A percentile compares a stretch with the other conserved stretches of the same genome.
Evolutionary conservation across 2,113 vertebrate genomes (phyloP).

Genomic region (Pelusios castaneus): DNA sequence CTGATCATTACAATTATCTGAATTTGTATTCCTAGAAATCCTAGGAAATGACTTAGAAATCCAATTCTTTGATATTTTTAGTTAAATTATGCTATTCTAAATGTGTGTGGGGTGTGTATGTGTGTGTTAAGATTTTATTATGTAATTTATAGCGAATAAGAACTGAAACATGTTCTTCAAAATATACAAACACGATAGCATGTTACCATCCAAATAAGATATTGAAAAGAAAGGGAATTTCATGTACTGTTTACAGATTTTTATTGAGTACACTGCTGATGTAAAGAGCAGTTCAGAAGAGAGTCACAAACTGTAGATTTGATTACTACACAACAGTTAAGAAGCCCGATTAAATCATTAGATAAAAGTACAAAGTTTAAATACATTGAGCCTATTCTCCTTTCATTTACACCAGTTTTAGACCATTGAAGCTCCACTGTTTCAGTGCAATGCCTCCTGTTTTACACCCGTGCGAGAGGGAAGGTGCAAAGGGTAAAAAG

Average conservation of each 20-base stretch:
- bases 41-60: conserved; percentile 48
- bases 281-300: not conserved
- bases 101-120: not conserved
- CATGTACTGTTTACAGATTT: not conserved
- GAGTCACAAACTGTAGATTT: not conserved
- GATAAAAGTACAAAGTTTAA: not conserved
- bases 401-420: not conserved
- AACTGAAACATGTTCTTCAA: conserved; percentile 14
- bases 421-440: not conserved
- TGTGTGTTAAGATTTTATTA: not conserved
- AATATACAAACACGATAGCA: not conserved
- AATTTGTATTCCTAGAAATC: conserved; percentile 69
- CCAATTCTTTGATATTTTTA: conserved; percentile 37
- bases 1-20: conserved; percentile 58
- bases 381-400: not conserved
- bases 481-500: not conserved
- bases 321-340: not conserved
- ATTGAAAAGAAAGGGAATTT: not conserved
- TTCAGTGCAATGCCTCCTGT: not conserved
- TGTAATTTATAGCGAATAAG: not conserved
- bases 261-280: not conserved
- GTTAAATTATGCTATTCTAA: not conserved
- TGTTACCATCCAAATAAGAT: not conserved
- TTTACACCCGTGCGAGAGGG: not conserved
- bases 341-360: not conserved